A percentile compares a stretch with the other conserved stretches of the same genome.
These are phyloP conservation scores for Matsumurasca onukii DNA, from an alignment of 1,140 invertebrate species.

Conservation along the genomic window DNA sequence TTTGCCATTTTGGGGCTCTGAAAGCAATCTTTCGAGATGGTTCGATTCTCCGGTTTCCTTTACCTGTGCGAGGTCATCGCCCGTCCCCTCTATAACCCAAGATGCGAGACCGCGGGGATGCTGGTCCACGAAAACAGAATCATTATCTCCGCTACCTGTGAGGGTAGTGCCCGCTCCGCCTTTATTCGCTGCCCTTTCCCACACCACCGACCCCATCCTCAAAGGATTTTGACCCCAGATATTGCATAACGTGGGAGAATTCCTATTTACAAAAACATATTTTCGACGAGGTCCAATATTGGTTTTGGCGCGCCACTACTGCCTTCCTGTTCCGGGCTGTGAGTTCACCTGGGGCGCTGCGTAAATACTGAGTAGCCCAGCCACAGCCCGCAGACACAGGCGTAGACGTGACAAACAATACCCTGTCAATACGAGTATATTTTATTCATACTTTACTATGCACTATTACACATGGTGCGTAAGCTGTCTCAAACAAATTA, in stretches of 20 bases:
- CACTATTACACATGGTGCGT: too few species aligned
- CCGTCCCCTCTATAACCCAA: not conserved
- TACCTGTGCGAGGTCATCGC: constrained; percentile 21
- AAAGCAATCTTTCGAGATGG: constrained; percentile 7
- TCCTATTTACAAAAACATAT: constrained; percentile 25
- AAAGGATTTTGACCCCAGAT: constrained; percentile 22
- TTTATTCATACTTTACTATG: too few species aligned
- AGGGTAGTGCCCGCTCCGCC: not conserved
- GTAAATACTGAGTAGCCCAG: too few species aligned
- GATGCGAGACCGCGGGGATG: constrained; percentile 17
- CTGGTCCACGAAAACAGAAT: constrained; percentile 25
- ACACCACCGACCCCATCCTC: constrained; percentile 21
- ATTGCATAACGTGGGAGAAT: not conserved
- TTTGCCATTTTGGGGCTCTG: constrained; percentile 15
- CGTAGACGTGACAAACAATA: too few species aligned
- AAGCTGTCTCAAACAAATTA: too few species aligned
- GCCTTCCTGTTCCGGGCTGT: constrained; percentile 19
- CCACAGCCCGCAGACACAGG: too few species aligned
- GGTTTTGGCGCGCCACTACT: constrained; percentile 14
- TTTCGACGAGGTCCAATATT: constrained; percentile 20
- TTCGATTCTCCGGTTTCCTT: constrained; percentile 13
- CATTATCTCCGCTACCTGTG: constrained; percentile 21
- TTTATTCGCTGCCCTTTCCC: constrained; percentile 9
- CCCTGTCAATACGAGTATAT: too few species aligned
- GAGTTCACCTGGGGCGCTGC: not conserved